phyloP scores from a whole-genome alignment of 2,797 vertebrate species.

The Morelia viridis region DNA sequence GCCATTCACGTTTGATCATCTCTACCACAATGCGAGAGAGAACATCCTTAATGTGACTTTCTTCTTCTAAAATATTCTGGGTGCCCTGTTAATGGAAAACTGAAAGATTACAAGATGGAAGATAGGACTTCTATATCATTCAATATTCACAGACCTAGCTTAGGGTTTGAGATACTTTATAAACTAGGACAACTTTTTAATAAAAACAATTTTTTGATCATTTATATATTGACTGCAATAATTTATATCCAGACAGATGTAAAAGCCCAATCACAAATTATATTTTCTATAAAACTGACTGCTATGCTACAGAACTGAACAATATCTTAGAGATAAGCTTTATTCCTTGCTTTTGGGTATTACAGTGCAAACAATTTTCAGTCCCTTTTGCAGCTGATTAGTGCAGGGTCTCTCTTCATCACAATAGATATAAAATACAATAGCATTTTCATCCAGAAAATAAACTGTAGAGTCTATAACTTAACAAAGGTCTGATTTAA shows the following conservation, averaged over 20 bases:
- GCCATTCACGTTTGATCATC: conserved; percentile 99
- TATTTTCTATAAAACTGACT: not conserved
- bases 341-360: not conserved
- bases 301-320: not conserved
- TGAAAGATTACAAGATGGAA: not conserved
- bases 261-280: not conserved
- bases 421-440: not conserved
- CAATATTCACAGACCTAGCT: not conserved
- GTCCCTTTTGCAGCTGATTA: not conserved
- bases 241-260: not conserved
- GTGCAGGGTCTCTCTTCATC: not conserved
- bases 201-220: not conserved
- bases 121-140: not conserved
- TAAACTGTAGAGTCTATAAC: not conserved
- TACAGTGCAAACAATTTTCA: not conserved
- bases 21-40: conserved; percentile 93
- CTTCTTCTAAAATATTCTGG: conserved; percentile 88
- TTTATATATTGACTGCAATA: not conserved
- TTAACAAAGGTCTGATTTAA: not conserved
- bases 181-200: not conserved
- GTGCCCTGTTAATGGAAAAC: conserved; percentile 80
- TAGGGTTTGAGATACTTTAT: not conserved
- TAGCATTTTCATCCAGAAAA: not conserved
- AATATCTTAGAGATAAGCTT: not conserved
- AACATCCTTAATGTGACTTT: conserved; percentile 94